Evolutionary conservation across 2,797 vertebrate genomes (phyloP), one percentile per base, ranked within the genome.

Genomic region (Bufotes viridis): DNA sequence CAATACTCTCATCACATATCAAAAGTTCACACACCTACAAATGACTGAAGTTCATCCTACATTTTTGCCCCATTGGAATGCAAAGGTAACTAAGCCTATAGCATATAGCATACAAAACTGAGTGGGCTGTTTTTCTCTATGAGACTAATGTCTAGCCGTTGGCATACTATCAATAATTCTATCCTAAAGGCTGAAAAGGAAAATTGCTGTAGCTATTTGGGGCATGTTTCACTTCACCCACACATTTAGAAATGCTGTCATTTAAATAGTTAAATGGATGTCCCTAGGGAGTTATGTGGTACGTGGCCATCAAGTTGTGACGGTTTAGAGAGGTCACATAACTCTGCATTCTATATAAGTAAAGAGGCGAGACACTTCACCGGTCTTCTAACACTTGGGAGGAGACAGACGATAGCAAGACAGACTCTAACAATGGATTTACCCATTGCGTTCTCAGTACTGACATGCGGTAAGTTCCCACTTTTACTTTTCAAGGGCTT

Each of bases 381-480:
- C 8, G 26, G 53, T n/a, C 12, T 34, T 42, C 15, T 55, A 51
- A 60, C 61, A 53, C 65, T 29, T 74, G 57, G 72, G 67, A 55
- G 67, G 55, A 83, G 57, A 55, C 76, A 17, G n/a, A 81, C 57
- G 29, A 60, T 9, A 81, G 65, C 24, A 29, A 20, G 63, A 53
- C 12, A 70, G 61, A 18, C 60, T 34, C 61, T 51, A 34, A 60
- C 67, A 34, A 85, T 85, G 87, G 42, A 22, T 74, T 85, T 75
- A 22, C 67, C n/a, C 24, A n/a, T 75, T 34, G 15, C 81, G 3
- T 61, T 80, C 24, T n/a, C 24, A 42, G 20, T 78, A 61, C 18
- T 88, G 75, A 81, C 69, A 58, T 81, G 7, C 42, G 87, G 87
- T 85, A 88, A 42, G 87, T 88, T 74, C 12, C 18, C 15, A 69